Evolutionary conservation across 2,113 vertebrate genomes (phyloP), one percentile per base, ranked within the genome.

Genomic region (Ceyx margarethae): DNA sequence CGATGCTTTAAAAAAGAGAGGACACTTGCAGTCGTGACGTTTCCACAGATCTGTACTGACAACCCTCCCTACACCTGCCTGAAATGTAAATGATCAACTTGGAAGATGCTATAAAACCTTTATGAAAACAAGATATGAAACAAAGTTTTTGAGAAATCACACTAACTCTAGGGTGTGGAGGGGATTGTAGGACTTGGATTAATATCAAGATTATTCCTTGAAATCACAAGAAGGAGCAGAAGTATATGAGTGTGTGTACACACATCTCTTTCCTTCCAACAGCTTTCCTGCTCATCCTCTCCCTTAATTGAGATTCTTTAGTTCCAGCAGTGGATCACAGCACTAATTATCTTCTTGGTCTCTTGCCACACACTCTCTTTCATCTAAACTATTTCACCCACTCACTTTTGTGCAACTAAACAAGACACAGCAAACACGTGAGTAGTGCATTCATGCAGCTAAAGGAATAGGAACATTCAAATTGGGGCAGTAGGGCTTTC

Each of bases 291-390:
- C 61, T 95, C 81, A 56, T 92, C 81, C 17, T 87, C 89, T 81
- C 48, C 50, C 65, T 93, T 95, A 96, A 95, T 92, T 94, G 95
- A 95, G 85, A 95, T 91, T 92, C 92, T 92, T 89, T 67, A 85
- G 68, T 53, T 91, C 72, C 17, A 69, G 50, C 92, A 89, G 68
- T 81, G 89, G 89, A 95, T 93, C 89, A 91, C 78, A 93, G 96
- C 87, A 87, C 65, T 83, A 94, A 96, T 93, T 95, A 93, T 94
- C 94, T 92, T 95, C 93, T 96, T 95, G 93, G 94, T 96, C 87
- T 95, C 57, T 93, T 95, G 94, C 94, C 91, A 96, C 95, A 95
- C 72, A 42, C 48, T 90, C 60, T 89, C 91, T 96, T 96, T 96
- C 94, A 93, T 96, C 92, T 93, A 31, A 94, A 91, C 87, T 85